Conservation (phyloP, 2,888 invertebrate genomes). For the Camponotus fellah region DNA sequence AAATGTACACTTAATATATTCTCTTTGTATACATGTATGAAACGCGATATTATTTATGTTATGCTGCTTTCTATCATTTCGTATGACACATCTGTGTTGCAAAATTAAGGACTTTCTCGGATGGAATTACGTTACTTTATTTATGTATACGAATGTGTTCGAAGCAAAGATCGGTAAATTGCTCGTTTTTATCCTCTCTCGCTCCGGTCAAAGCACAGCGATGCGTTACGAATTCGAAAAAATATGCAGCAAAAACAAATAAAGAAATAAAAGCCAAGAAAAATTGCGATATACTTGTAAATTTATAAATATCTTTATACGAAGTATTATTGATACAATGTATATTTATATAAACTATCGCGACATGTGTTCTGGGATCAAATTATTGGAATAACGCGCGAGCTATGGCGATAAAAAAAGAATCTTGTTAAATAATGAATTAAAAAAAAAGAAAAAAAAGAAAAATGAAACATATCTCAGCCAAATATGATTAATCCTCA, state of each 20-base stretch:
- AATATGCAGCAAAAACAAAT: slow-evolving; percentile 15
- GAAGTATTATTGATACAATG: slow-evolving; percentile 65
- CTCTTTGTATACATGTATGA: slow-evolving; percentile 9
- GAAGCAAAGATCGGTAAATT: slow-evolving; percentile 11
- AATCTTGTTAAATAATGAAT: slow-evolving; percentile 62
- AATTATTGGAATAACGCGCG: slow-evolving; percentile 72
- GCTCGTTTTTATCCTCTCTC: slow-evolving; percentile 16
- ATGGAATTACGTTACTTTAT: slow-evolving; percentile 1
- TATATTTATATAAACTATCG: slow-evolving; percentile 66
- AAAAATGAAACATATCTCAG: slow-evolving; percentile 67
- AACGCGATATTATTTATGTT: slow-evolving; percentile 37
- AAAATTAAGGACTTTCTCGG: slow-evolving; percentile 22
- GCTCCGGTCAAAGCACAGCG: neutral
- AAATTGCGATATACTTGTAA: slow-evolving; percentile 55
- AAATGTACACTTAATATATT: slow-evolving; percentile 36
- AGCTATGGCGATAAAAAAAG: slow-evolving; percentile 57
- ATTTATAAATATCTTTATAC: slow-evolving; percentile 67
- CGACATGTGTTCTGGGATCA: slow-evolving; percentile 82
- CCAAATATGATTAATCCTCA: slow-evolving; percentile 47
- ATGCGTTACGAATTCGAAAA: neutral
- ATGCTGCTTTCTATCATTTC: slow-evolving; percentile 14
- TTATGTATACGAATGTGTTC: slow-evolving; percentile 8
- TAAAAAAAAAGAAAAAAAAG: slow-evolving; percentile 17
- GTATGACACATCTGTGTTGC: slow-evolving; percentile 6
- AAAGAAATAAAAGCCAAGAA: neutral